A percentile compares a stretch with the other conserved stretches of the same genome.
Evolutionary conservation across 30 jellyfish, hydroid and myxozoan species (phyloP).

Genomic region (Mastigias papua): DNA sequence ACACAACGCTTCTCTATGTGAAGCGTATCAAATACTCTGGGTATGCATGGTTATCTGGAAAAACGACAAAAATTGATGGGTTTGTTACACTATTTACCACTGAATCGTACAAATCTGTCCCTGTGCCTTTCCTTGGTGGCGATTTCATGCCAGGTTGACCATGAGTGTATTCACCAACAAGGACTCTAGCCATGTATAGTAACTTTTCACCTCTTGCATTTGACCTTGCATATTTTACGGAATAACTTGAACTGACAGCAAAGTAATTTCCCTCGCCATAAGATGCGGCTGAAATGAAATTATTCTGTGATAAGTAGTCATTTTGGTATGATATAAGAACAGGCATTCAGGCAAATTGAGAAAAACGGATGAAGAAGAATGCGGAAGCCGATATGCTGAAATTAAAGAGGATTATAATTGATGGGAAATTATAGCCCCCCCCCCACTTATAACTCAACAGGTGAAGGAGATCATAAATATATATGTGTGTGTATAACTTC

Average conservation of each 20-base stretch:
- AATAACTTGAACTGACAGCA: slow-evolving; percentile 15
- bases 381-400: too few species aligned
- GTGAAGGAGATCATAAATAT: too few species aligned
- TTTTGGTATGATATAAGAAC: too few species aligned
- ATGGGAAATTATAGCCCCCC: too few species aligned
- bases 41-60: slow-evolving; percentile 59
- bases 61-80: slow-evolving; percentile 57
- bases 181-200: slow-evolving; percentile 33
- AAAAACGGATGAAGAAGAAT: too few species aligned
- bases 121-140: slow-evolving; percentile 33
- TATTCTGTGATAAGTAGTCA: too few species aligned
- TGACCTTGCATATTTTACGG: slow-evolving; percentile 1
- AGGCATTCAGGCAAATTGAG: too few species aligned
- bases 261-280: too few species aligned
- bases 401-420: too few species aligned
- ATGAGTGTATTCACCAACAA: slow-evolving; percentile 52
- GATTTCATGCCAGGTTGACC: slow-evolving; percentile 38
- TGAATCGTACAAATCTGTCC: slow-evolving; percentile 44
- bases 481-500: too few species aligned
- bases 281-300: slow-evolving; percentile 19
- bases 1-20: not conserved
- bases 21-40: slow-evolving; percentile 48
- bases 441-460: too few species aligned
- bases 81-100: not conserved
- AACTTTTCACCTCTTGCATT: not conserved